Evolutionary conservation across 1,140 invertebrate genomes (phyloP).

Genomic region (Drosophila repletoides): DNA sequence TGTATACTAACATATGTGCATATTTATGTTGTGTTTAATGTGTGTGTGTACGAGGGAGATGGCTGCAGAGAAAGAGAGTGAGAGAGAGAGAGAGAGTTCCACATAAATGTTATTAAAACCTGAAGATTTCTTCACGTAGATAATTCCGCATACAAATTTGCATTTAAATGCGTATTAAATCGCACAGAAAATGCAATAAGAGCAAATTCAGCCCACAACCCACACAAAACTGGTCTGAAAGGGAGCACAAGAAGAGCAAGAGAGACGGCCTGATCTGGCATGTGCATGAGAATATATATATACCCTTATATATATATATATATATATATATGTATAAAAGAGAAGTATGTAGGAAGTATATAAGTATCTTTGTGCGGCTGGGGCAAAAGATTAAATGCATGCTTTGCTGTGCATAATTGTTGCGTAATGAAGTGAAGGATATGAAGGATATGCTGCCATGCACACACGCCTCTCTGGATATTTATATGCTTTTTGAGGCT

Average conservation of each 20-base stretch:
- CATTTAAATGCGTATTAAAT: constrained; percentile 79
- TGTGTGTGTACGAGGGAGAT: too few species aligned
- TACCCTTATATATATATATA: neutral
- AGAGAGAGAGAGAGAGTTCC: too few species aligned
- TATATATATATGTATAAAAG: neutral
- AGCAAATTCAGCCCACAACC: neutral
- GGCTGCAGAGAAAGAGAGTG: too few species aligned
- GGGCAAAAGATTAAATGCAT: constrained; percentile 78
- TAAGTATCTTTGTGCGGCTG: constrained; percentile 14
- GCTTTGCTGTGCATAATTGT: constrained; percentile 80
- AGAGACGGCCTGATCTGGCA: neutral
- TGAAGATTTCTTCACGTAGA: constrained; percentile 79
- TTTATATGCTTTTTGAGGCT: constrained; percentile 67
- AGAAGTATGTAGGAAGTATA: neutral
- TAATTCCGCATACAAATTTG: constrained; percentile 73
- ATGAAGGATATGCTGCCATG: constrained; percentile 69
- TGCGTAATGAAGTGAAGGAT: constrained; percentile 81
- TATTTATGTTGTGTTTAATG: too few species aligned
- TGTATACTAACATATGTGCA: neutral
- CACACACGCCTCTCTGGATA: constrained; percentile 54
- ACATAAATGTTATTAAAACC: constrained; percentile 71
- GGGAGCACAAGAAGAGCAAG: neutral
- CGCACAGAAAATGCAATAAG: constrained; percentile 66
- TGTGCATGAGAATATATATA: constrained; percentile 1
- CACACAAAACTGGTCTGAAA: neutral